Conservation (phyloP, 2,797 vertebrate genomes). For the Furcifer pardalis region DNA sequence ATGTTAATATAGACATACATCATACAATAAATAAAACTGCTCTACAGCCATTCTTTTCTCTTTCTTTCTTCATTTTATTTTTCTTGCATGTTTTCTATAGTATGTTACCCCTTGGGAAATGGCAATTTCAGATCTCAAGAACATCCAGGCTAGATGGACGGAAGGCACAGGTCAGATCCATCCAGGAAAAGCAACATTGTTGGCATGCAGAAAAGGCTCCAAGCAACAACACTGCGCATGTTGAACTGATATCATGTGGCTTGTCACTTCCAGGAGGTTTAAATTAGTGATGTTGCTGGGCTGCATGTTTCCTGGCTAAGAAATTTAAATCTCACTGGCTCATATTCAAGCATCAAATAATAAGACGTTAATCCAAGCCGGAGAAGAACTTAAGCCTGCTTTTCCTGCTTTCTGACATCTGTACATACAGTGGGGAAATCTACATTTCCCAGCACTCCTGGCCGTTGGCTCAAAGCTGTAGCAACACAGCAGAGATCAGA, state of each 20-base stretch:
- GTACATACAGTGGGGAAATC: not conserved
- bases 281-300: not conserved
- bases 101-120: not conserved
- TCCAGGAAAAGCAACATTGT: not conserved
- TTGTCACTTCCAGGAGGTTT: not conserved
- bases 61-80: too few species aligned
- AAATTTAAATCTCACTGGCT: not conserved
- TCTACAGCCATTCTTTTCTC: too few species aligned
- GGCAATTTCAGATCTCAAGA: not conserved
- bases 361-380: not conserved
- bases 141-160: not conserved
- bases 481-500: not conserved
- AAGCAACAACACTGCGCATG: not conserved
- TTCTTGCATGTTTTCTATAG: not conserved
- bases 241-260: not conserved
- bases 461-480: not conserved
- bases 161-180: not conserved
- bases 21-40: too few species aligned
- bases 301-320: not conserved
- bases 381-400: not conserved
- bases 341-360: not conserved
- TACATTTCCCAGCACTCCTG: not conserved
- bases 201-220: not conserved
- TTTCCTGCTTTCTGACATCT: not conserved
- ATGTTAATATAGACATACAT: too few species aligned